phyloP scores from a whole-genome alignment of 2,797 vertebrate species.

The Enteromius treurensis region DNA sequence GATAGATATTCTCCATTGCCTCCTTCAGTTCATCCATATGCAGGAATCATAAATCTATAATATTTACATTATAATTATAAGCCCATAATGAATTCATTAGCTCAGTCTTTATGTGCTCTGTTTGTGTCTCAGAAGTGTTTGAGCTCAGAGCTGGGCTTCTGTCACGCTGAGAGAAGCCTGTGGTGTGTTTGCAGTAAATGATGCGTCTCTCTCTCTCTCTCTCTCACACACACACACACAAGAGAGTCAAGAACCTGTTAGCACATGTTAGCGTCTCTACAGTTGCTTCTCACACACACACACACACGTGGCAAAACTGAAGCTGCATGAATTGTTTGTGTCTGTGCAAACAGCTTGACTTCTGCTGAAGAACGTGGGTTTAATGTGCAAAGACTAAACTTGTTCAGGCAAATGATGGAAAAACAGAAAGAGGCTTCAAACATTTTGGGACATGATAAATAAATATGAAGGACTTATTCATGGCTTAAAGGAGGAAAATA shows the following conservation, averaged over 20 bases:
- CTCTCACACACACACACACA: neutral
- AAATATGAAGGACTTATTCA: constrained; percentile 23
- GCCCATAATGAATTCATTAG: neutral
- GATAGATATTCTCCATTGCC: no score
- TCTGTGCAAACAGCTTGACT: neutral
- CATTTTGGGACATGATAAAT: neutral
- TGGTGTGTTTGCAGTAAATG: neutral
- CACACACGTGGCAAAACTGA: constrained; percentile 20
- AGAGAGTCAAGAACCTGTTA: neutral
- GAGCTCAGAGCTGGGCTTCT: neutral
- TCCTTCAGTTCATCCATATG: constrained; percentile 9
- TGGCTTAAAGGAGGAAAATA: neutral
- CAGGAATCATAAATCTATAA: neutral
- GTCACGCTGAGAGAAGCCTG: neutral
- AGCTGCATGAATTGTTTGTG: constrained; percentile 40
- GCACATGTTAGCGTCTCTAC: constrained; percentile 11
- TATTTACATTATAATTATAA: neutral
- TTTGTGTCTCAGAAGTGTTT: neutral
- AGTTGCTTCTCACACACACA: neutral
- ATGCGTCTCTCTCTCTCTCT: neutral
- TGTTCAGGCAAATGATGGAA: neutral
- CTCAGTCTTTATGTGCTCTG: neutral
- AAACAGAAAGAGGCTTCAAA: neutral
- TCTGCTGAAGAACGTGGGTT: neutral
- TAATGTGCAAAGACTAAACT: neutral